Evolutionary conservation across 2,888 invertebrate genomes (phyloP), one percentile per base, ranked within the genome.

Genomic region (Troilus luridus): DNA sequence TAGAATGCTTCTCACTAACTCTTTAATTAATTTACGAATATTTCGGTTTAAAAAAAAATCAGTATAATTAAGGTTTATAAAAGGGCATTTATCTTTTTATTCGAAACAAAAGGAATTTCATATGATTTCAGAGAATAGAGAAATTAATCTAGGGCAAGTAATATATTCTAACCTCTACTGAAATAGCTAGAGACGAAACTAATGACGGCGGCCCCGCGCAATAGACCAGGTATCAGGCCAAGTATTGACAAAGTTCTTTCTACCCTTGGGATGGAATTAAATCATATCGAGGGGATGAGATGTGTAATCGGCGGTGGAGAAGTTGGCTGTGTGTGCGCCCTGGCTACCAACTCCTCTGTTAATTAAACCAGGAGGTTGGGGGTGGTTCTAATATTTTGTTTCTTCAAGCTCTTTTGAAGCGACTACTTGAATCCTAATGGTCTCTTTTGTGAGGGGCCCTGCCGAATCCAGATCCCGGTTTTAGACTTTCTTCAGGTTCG

Each of bases 391-490:
- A 85, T 85, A 85, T 85, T 85, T 85, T 85, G 85, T 85, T 85
- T 85, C 85, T 58, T 85, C 85, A 56, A 85, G 56, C 56, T 85
- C 85, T 85, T 85, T 85, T 58, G 85, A 58, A 85, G 85, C 56
- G 54, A 58, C 85, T n/a, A 54, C 85, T 85, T 85, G 85, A 85
- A 85, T 85, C 85, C 85, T 85, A 85, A 85, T 85, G 85, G 56
- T 56, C 85, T n/a, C 85, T 85, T 85, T 85, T 56, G 85, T 85
- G 56, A 58, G 85, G 85, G 85, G 85, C 56, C n/a, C 85, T 56
- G 85, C 56, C 85, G 85, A 77, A 77, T 77, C 85, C 85, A 56
- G 85, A 77, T 85, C 56, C 56, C 56, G 85, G 85, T 58, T n/a
- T 85, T 56, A 58, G 85, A 85, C 56, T 56, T 85, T 85, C 72